Conservation (phyloP, 1,140 invertebrate species). For the Fopius arisanus region DNA sequence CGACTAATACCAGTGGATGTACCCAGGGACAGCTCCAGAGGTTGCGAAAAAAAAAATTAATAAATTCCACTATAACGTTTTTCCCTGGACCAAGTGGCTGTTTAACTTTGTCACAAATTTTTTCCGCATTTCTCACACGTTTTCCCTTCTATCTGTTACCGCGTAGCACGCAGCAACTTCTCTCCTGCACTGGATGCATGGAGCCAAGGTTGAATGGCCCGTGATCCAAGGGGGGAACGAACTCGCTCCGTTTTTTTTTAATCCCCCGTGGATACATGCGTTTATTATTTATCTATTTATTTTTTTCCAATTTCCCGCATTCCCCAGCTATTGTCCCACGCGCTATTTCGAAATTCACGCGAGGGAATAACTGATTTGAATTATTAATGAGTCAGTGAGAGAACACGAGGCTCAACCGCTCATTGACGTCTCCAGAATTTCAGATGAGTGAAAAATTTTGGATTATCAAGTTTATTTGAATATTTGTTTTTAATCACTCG, state of each 20-base stretch:
- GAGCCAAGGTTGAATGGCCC: constrained; percentile 29
- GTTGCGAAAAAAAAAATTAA: no score
- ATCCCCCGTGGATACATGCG: neutral
- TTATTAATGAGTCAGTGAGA: no score
- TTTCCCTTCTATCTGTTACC: neutral
- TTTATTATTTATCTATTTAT: neutral
- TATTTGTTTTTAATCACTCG: neutral
- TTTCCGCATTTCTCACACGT: neutral
- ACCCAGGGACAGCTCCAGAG: no score
- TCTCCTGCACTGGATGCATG: constrained; percentile 20
- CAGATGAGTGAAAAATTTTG: no score
- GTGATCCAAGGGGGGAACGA: constrained; percentile 29
- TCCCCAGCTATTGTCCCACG: neutral
- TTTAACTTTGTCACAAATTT: neutral
- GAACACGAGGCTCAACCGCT: no score
- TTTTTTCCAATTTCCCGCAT: neutral
- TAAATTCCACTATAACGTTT: neutral
- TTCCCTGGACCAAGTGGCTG: neutral
- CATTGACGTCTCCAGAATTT: no score
- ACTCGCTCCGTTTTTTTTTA: constrained; percentile 14
- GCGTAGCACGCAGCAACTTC: neutral
- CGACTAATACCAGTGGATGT: neutral
- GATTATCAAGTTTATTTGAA: neutral
- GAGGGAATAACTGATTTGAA: no score
- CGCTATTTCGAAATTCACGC: neutral